Percentiles rank a stretch among this genome's conserved stretches.
phyloP scores from a whole-genome alignment of 2,797 vertebrate genomes.

The Phataginus tricuspis region DNA sequence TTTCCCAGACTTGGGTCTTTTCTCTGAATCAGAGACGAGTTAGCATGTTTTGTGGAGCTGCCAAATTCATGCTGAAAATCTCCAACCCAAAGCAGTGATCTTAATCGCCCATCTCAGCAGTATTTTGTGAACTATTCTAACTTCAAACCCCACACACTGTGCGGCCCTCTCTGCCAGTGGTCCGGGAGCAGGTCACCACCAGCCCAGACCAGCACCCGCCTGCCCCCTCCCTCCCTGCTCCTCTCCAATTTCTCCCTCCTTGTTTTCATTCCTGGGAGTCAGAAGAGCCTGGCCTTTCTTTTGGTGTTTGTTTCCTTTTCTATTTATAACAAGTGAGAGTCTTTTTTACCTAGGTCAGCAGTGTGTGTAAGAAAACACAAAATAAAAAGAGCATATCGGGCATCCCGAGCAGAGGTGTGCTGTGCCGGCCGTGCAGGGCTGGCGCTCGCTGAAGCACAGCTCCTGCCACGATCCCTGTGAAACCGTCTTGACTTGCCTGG shows the following conservation, averaged over 20 bases:
- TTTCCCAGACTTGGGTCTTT: background rate
- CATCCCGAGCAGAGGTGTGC: accelerated
- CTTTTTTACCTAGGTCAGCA: background rate
- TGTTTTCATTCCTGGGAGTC: background rate
- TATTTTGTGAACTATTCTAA: no score
- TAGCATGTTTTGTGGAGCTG: background rate
- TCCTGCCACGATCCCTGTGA: no score
- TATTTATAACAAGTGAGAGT: background rate
- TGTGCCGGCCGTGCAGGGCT: no score
- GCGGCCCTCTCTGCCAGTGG: accelerated
- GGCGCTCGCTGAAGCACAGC: no score
- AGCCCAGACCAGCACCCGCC: no score
- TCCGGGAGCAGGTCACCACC: background rate
- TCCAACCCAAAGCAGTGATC: background rate
- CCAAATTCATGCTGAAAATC: background rate
- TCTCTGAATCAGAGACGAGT: background rate
- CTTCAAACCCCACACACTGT: background rate
- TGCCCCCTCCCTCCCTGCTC: background rate
- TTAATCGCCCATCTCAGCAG: no score
- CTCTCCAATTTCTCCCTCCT: background rate
- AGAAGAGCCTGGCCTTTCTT: background rate
- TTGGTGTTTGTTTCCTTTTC: constrained; percentile 24
- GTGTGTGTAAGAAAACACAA: background rate
- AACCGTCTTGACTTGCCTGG: no score
- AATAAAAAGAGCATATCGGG: accelerated